phyloP scores from a whole-genome alignment of 2,113 vertebrate species.

The Connochaetes taurinus region DNA sequence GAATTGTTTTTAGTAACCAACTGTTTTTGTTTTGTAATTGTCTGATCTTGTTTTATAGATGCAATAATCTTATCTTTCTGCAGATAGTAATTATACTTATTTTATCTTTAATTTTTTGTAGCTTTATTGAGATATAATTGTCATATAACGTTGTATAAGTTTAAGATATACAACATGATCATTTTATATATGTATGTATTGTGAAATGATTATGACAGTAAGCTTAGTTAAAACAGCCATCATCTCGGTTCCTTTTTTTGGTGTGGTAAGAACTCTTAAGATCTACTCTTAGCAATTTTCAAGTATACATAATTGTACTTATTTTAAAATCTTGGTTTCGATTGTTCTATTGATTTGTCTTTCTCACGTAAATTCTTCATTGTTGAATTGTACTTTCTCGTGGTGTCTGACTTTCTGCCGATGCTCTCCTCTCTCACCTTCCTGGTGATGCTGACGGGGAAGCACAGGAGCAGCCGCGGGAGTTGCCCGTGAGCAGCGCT shows the following conservation, averaged over 20 bases:
- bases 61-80: background rate
- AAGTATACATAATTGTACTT: background rate
- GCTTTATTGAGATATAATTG: background rate
- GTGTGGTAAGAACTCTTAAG: background rate
- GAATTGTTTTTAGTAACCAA: background rate
- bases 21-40: background rate
- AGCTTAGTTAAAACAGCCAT: background rate
- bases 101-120: background rate
- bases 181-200: background rate
- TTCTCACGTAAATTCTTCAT: background rate
- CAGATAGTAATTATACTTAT: background rate
- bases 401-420: background rate
- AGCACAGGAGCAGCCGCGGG: background rate
- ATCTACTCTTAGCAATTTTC: background rate
- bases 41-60: background rate
- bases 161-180: background rate
- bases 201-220: background rate
- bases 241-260: background rate
- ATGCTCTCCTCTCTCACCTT: background rate
- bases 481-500: background rate
- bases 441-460: background rate
- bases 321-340: background rate
- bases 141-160: background rate
- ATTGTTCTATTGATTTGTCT: background rate
- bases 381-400: background rate